Evolutionary conservation across 2,113 vertebrate species (phyloP).

Genomic region (Fregetta grallaria): DNA sequence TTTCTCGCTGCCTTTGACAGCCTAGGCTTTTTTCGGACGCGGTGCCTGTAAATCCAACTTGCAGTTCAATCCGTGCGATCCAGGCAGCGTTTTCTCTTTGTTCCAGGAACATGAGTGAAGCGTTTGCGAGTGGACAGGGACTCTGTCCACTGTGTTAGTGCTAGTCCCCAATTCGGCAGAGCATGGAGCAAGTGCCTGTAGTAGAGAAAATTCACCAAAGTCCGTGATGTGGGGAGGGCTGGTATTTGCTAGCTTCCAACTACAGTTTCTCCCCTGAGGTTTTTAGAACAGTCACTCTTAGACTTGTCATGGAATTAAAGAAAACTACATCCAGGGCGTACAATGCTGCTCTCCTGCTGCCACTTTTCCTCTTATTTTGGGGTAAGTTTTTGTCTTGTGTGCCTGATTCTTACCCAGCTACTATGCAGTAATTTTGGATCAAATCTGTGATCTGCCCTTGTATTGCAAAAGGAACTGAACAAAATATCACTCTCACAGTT

Average conservation of each 20-base stretch:
- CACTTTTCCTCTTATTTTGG: slow-evolving; percentile 73
- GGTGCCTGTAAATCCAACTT: not conserved
- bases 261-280: not conserved
- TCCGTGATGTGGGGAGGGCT: not conserved
- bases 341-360: slow-evolving; percentile 71
- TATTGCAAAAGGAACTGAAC: not conserved
- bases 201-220: not conserved
- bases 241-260: not conserved
- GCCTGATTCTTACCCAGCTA: not conserved
- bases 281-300: not conserved
- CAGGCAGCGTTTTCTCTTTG: slow-evolving; percentile 63
- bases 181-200: not conserved
- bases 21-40: fast-evolving
- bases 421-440: not conserved
- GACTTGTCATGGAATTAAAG: slow-evolving; percentile 73
- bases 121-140: slow-evolving; percentile 18
- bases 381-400: slow-evolving; percentile 52
- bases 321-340: slow-evolving; percentile 56
- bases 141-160: slow-evolving; percentile 41
- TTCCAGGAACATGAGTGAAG: slow-evolving; percentile 36
- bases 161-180: slow-evolving; percentile 2
- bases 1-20: fast-evolving
- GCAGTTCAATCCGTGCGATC: slow-evolving; percentile 52
- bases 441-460: not conserved
- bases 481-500: not conserved